These are phyloP conservation scores for Struthio camelus DNA, from an alignment of 2,113 vertebrate species.

Conservation along the genomic window DNA sequence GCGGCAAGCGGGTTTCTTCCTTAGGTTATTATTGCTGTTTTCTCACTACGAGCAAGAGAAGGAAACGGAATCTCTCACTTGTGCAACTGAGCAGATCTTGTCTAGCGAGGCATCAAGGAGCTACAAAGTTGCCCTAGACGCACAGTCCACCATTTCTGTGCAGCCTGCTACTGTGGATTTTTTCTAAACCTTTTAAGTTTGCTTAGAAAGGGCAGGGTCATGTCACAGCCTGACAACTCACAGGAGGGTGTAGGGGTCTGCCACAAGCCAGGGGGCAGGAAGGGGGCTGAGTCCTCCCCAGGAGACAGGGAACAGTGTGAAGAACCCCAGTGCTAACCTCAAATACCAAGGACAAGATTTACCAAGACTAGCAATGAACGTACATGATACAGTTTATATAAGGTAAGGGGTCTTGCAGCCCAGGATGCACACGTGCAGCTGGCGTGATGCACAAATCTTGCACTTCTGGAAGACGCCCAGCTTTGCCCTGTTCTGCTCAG, in stretches of 20 bases:
- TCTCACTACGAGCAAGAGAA: not conserved
- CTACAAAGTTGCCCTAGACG: not conserved
- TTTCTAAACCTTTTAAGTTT: not conserved
- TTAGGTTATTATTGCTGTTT: not conserved
- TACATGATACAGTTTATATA: not conserved
- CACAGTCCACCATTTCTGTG: not conserved
- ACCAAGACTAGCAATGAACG: not conserved
- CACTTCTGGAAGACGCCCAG: not conserved
- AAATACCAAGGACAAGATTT: not conserved
- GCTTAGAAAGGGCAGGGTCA: not conserved
- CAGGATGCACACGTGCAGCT: accelerated
- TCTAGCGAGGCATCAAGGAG: not conserved
- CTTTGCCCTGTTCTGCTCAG: not conserved
- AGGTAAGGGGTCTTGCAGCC: not conserved
- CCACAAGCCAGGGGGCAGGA: not conserved
- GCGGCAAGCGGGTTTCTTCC: not conserved
- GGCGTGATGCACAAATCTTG: not conserved
- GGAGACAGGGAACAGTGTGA: not conserved
- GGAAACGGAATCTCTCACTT: accelerated
- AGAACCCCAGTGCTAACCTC: no score
- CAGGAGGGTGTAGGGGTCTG: not conserved
- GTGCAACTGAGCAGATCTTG: not conserved
- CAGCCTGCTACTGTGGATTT: not conserved
- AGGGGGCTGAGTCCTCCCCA: not conserved
- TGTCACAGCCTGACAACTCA: accelerated